These are phyloP conservation scores for Periophthalmus magnuspinnatus DNA, from an alignment of 2,797 vertebrate genomes.

Conservation along the genomic window DNA sequence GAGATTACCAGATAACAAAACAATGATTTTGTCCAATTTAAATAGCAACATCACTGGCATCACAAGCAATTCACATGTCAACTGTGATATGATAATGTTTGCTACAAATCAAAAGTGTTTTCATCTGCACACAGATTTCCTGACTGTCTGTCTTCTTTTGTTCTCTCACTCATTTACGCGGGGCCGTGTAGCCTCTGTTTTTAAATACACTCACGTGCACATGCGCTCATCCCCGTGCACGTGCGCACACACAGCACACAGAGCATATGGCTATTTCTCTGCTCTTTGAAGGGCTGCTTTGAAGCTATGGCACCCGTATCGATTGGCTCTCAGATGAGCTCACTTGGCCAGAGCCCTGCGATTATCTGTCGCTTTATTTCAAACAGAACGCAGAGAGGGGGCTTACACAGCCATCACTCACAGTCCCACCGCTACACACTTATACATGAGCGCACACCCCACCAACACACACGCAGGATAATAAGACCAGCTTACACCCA, in stretches of 20 bases:
- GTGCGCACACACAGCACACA: slow-evolving; percentile 37
- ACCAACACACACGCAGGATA: slow-evolving; percentile 60
- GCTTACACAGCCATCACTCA: slow-evolving; percentile 73
- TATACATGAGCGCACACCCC: slow-evolving; percentile 35
- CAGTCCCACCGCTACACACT: slow-evolving; percentile 53
- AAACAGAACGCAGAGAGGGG: slow-evolving; percentile 69
- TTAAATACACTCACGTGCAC: slow-evolving; percentile 14
- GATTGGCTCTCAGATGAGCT: slow-evolving; percentile 77
- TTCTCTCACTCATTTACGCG: slow-evolving; percentile 38
- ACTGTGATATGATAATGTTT: slow-evolving; percentile 57
- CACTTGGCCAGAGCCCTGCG: slow-evolving; percentile 71
- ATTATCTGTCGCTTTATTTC: slow-evolving; percentile 79
- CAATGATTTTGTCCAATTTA: slow-evolving; percentile 68
- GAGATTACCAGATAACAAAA: slow-evolving; percentile 68
- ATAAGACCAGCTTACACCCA: slow-evolving; percentile 71
- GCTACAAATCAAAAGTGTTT: slow-evolving; percentile 51
- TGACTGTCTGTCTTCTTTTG: slow-evolving; percentile 36
- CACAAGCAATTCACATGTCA: slow-evolving; percentile 53
- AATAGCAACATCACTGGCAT: slow-evolving; percentile 50
- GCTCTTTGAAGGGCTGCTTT: slow-evolving; percentile 74
- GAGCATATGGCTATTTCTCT: slow-evolving; percentile 74
- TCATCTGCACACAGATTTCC: slow-evolving; percentile 46
- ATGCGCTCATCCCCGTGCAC: not conserved
- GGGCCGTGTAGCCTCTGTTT: slow-evolving; percentile 10
- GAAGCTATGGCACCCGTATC: slow-evolving; percentile 74